Evolutionary conservation across 2,113 vertebrate genomes (phyloP), one percentile per base, ranked within the genome.

Genomic region (Bubo blakistoni): DNA sequence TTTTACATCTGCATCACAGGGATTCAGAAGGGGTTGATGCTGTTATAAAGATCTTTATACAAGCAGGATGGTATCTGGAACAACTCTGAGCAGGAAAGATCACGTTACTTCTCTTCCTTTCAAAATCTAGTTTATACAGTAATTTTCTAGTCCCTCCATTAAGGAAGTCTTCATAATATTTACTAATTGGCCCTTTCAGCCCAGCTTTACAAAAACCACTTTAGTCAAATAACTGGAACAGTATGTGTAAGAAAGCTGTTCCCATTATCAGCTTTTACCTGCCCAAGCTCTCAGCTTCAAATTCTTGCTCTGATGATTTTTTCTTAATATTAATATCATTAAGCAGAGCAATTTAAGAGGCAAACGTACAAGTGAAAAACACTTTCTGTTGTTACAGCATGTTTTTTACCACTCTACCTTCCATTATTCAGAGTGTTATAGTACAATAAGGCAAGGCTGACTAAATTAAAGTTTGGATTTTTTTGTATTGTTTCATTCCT

Each of bases 151-250:
- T 71, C 34, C 27, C 25, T 86, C 93, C 90, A 96, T 92, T 95
- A 88, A 89, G 74, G 24, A 80, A 91, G 9, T 72, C 58, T 62
- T 91, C 38, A 49, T 52, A 94, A 55, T 82, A 94, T 88, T 96
- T 94, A 96, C 85, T 92, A 96, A 95, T 85, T 94, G 86, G 54
- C 21, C 52, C 51, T 96, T 86, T 91, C 80, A 96, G 71, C 27
- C 63, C 34, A 94, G 82, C 52, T 84, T 90, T 92, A 91, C 83
- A 90, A 92, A 95, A 94, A 92, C 1, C 67, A 92, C 71, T 92
- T 73, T 47, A 94, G 88, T 63, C 77, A 74, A 51, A 30, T 70
- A 94, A 95, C 63, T 77, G 88, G 85, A 94, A 95, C 18, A 77
- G 21, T 42, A 67, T 10, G 34, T 52, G 32, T 80, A 91, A 90